These are phyloP conservation scores for Eurypyga helias DNA, from an alignment of 2,113 vertebrate species.

Conservation along the genomic window DNA sequence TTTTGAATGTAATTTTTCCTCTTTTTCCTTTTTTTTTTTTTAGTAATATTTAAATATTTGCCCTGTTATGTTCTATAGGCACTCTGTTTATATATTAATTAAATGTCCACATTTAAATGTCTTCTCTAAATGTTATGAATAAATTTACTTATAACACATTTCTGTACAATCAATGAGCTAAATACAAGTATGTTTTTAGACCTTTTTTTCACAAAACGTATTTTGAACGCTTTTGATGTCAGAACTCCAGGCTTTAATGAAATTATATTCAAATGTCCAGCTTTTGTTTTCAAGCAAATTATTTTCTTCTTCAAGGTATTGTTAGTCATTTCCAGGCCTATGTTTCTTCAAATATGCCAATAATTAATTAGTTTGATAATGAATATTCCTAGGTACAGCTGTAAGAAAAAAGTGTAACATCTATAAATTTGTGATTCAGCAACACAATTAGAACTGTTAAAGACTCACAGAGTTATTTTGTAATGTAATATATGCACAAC, in stretches of 20 bases:
- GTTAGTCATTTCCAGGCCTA: neutral
- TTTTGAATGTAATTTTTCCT: neutral
- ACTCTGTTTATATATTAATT: neutral
- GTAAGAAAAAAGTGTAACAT: neutral
- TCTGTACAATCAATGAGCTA: neutral
- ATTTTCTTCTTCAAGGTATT: neutral
- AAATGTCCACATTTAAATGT: neutral
- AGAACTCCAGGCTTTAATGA: neutral
- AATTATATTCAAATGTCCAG: neutral
- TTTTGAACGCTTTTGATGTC: neutral
- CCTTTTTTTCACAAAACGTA: neutral
- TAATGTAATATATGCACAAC: neutral
- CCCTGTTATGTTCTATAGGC: neutral
- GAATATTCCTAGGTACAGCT: neutral
- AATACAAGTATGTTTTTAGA: neutral
- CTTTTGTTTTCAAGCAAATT: neutral
- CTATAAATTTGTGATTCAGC: neutral
- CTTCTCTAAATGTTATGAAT: neutral
- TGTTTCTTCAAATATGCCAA: neutral
- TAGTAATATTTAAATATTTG: neutral
- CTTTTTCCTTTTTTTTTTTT: accelerated
- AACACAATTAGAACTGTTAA: neutral
- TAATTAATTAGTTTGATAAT: neutral
- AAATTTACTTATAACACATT: neutral
- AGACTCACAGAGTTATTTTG: neutral